Base-by-base conservation (phyloP, 2,888 invertebrate genomes). In the Nomada ruficornis region DNA sequence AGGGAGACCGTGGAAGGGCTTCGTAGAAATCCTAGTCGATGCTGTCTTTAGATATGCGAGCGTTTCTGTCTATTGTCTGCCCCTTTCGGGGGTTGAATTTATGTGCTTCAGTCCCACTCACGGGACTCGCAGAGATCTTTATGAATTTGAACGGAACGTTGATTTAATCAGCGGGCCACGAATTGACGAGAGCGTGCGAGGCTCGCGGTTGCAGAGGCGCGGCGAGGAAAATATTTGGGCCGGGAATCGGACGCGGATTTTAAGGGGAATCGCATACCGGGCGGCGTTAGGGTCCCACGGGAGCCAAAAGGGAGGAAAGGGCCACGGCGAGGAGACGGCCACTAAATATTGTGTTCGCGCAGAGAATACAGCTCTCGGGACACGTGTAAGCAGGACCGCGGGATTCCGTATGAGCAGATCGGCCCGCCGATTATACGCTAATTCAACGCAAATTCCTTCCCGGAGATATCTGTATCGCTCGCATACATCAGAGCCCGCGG, bases 341-440 rank as follows among this genome's bases (percentile, higher is more conserved):
- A 92, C 93, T 93, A 93, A 93, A 93, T 93, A 93, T 93, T 93
- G 93, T 92, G 93, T 93, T 93, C 92, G 90, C 93, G 91, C 92
- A 92, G 92, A 91, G 92, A 91, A 93, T 93, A 92, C 92, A 92
- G 92, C 87, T 91, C 89, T 90, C 89, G 84, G 91, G 92, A 93
- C 93, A 93, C 93, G 93, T 93, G 93, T 93, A 93, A 93, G 91
- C 92, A 91, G 91, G 91, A 90, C 91, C 91, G 91, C 91, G 91
- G 90, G 93, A 93, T 93, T 93, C 92, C 93, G 92, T 91, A 93
- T 92, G 92, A 91, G 90, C 91, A 93, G 93, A 93, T 94, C 93
- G 93, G 91, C 90, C 89, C 91, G 87, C 90, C 93, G 93, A 93
- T 94, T 93, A 93, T 93, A 93, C 93, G 93, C 93, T 93, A 93